A percentile compares a stretch with the other conserved stretches of the same genome.
Conservation (phyloP, 2,797 vertebrate species). For the Schizopygopsis malacanthus region DNA sequence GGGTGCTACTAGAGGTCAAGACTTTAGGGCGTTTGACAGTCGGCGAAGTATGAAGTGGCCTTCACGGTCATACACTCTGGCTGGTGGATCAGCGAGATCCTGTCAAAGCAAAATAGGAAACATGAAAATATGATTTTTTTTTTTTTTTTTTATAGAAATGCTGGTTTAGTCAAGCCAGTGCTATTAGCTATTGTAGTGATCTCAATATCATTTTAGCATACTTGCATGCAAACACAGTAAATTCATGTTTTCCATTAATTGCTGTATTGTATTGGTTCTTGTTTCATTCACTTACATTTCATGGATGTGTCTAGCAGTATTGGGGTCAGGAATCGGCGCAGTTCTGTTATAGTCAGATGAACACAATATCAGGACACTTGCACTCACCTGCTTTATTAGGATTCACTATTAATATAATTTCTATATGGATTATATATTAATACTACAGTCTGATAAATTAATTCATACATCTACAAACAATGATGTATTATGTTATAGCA, state of each 20-base stretch:
- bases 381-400: background rate
- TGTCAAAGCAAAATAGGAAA: background rate
- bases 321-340: background rate
- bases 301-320: background rate
- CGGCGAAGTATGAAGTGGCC: background rate
- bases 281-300: slow-evolving; percentile 8
- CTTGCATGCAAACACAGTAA: background rate
- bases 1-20: background rate
- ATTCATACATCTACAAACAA: background rate
- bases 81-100: background rate
- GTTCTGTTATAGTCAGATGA: background rate
- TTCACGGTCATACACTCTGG: background rate
- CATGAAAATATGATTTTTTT: background rate
- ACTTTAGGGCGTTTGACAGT: background rate
- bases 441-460: background rate
- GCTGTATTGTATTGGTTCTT: background rate
- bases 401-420: background rate
- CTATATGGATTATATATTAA: background rate
- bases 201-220: background rate
- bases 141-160: too few species aligned
- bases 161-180: background rate
- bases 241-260: background rate
- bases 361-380: background rate
- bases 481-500: background rate
- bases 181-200: background rate